Evolutionary conservation across 2,797 vertebrate genomes (phyloP).

Genomic region (Lithobates pipiens): DNA sequence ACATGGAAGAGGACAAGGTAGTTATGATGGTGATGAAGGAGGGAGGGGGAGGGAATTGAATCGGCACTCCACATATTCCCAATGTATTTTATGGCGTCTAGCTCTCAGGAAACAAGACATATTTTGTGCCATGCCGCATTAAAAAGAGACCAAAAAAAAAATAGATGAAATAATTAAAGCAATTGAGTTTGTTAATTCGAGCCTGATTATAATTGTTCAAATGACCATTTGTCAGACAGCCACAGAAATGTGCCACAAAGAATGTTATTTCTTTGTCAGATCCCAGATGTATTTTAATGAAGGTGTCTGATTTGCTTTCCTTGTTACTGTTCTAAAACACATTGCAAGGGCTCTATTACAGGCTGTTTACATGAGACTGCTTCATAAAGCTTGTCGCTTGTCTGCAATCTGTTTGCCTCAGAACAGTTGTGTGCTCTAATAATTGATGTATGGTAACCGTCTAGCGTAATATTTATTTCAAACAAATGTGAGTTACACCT

Average conservation of each 20-base stretch:
- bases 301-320: conserved; percentile 16
- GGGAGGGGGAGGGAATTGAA: conserved; percentile 61
- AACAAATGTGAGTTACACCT: too few species aligned
- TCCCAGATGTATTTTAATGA: conserved; percentile 52
- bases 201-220: conserved; percentile 64
- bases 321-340: conserved; percentile 9
- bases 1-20: conserved; percentile 76
- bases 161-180: conserved; percentile 51
- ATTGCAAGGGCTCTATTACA: background rate
- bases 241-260: conserved; percentile 12
- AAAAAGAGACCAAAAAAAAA: conserved; percentile 58
- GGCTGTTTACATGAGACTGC: background rate
- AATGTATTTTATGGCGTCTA: conserved; percentile 68
- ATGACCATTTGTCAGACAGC: conserved; percentile 58
- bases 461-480: background rate
- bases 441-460: background rate
- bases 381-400: background rate
- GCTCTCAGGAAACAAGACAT: conserved; percentile 67
- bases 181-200: conserved; percentile 53
- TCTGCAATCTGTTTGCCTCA: background rate
- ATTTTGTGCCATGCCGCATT: conserved; percentile 65
- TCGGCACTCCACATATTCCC: conserved; percentile 63
- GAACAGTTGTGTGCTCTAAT: background rate
- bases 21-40: conserved; percentile 64
- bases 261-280: conserved; percentile 11